Conservation (phyloP, 2,888 invertebrate genomes). For the Tenthredo livida region DNA sequence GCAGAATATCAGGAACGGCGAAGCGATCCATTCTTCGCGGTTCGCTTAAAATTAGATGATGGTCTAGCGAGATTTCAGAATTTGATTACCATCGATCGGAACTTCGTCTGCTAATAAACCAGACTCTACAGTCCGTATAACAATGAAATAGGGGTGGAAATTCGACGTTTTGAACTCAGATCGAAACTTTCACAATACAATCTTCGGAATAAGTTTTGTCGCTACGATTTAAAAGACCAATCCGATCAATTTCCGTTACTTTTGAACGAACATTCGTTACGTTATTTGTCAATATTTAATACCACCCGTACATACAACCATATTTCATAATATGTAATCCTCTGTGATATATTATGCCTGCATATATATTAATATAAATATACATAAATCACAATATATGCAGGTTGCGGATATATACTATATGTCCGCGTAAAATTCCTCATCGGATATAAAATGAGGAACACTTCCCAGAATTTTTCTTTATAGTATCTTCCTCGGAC, state of each 20-base stretch:
- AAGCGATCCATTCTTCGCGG: conserved; percentile 6
- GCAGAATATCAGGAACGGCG: not conserved
- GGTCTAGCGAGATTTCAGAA: conserved; percentile 11
- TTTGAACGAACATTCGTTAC: not conserved
- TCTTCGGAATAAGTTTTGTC: not conserved
- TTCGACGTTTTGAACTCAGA: not conserved
- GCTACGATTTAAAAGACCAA: not conserved
- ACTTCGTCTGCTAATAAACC: not conserved
- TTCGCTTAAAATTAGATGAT: conserved; percentile 28
- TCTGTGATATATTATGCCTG: not conserved
- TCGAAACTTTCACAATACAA: not conserved
- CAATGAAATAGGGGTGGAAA: not conserved
- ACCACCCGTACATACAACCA: not conserved
- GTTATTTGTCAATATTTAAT: not conserved
- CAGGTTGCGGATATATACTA: not conserved
- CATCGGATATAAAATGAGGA: not conserved
- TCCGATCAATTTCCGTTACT: not conserved
- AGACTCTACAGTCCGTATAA: not conserved
- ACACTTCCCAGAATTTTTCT: not conserved
- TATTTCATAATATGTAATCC: not conserved
- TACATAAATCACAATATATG: not conserved
- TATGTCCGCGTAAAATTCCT: not conserved
- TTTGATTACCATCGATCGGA: conserved; percentile 23
- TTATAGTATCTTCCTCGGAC: not conserved
- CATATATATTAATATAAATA: not conserved